A percentile compares a stretch with the other conserved stretches of the same genome.
These are phyloP conservation scores for Okapia johnstoni DNA, from an alignment of 2,113 vertebrate genomes.

Conservation along the genomic window DNA sequence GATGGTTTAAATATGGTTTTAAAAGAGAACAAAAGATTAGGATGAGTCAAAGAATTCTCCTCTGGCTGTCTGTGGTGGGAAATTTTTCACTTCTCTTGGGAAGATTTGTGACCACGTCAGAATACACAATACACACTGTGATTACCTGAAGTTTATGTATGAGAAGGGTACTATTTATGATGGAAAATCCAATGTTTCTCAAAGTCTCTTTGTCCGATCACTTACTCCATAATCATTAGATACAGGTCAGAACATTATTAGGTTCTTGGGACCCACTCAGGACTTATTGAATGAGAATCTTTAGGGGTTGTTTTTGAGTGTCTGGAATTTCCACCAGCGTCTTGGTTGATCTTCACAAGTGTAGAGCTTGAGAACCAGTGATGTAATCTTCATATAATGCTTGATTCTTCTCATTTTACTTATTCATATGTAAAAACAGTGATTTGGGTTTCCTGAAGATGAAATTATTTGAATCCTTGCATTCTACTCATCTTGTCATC, in stretches of 20 bases:
- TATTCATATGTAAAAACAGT: neutral
- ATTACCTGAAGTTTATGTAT: neutral
- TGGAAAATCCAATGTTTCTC: neutral
- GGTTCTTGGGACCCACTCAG: neutral
- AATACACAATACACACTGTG: neutral
- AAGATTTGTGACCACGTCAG: neutral
- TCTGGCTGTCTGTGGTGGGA: neutral
- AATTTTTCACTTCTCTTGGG: neutral
- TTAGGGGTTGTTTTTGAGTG: neutral
- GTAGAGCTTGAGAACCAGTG: neutral
- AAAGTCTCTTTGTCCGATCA: neutral
- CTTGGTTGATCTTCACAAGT: neutral
- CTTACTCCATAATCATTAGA: neutral
- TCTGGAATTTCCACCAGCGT: neutral
- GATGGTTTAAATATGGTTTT: neutral
- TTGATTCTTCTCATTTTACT: neutral
- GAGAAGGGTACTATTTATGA: neutral
- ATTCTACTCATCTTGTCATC: neutral
- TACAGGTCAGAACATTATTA: neutral
- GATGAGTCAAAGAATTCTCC: neutral
- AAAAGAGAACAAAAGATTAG: neutral
- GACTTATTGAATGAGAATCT: neutral
- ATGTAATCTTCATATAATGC: neutral
- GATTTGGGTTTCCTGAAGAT: neutral
- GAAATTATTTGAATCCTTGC: neutral